Evolutionary conservation across 2,797 vertebrate species (phyloP).

Genomic region (Thaleichthys pacificus): DNA sequence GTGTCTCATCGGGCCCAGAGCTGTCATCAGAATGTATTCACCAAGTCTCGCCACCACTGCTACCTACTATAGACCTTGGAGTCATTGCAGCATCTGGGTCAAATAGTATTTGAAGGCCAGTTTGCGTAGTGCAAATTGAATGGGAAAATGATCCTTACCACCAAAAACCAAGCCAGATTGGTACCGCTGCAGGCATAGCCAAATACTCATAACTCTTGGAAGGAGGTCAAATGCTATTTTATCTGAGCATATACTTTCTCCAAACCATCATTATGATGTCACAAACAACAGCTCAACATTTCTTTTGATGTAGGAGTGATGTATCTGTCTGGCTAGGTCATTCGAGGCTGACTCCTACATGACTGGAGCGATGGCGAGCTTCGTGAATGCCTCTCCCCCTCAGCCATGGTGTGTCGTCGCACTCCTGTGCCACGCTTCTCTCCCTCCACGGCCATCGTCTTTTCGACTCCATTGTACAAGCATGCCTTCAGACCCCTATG

Average conservation of each 20-base stretch:
- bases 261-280: not conserved
- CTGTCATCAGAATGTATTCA: conserved; percentile 40
- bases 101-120: not conserved
- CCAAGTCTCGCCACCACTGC: conserved; percentile 24
- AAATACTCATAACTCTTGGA: not conserved
- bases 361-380: conserved; percentile 16
- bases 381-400: conserved; percentile 29
- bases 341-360: not conserved
- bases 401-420: conserved; percentile 46
- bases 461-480: conserved; percentile 42
- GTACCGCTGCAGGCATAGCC: not conserved
- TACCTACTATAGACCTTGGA: not conserved
- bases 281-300: not conserved
- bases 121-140: not conserved
- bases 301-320: not conserved
- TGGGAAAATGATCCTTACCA: not conserved
- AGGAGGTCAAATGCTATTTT: no score
- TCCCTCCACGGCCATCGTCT: conserved; percentile 40
- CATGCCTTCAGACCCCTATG: conserved; percentile 32
- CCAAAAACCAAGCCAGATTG: not conserved
- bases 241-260: not conserved
- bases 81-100: not conserved
- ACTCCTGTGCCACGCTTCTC: conserved; percentile 32
- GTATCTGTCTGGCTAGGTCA: not conserved
- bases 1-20: conserved; percentile 16